These are phyloP conservation scores for Noctuana brunneofusca DNA, from an alignment of 2,888 invertebrate genomes.

Conservation along the genomic window DNA sequence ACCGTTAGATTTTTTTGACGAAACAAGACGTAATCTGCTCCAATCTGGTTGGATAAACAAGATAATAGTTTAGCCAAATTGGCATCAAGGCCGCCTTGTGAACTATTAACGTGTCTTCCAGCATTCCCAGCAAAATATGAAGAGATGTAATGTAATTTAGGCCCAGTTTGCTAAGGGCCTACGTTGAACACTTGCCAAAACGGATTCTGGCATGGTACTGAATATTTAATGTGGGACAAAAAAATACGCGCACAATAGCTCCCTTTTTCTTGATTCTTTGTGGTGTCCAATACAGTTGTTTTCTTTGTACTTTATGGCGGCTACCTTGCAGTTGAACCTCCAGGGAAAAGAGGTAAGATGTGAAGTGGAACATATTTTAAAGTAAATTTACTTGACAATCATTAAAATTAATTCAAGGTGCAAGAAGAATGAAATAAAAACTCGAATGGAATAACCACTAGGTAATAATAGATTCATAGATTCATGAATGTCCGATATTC, in stretches of 20 bases:
- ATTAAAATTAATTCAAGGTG: too few species aligned
- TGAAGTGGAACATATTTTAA: too few species aligned
- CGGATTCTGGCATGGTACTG: neutral
- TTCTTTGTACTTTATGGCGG: neutral
- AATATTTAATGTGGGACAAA: conserved; percentile 1
- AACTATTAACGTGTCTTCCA: neutral
- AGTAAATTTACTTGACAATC: too few species aligned
- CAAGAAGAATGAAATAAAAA: too few species aligned
- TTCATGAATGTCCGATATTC: too few species aligned
- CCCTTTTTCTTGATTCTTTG: neutral
- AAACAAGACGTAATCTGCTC: neutral
- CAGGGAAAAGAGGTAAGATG: neutral
- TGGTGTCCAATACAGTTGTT: neutral
- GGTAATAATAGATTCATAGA: too few species aligned
- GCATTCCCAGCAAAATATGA: neutral
- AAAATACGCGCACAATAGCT: neutral
- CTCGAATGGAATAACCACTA: too few species aligned
- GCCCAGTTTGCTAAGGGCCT: neutral
- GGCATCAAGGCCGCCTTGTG: neutral
- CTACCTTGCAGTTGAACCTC: neutral
- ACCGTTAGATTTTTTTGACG: too few species aligned
- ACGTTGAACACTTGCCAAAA: conserved; percentile 1
- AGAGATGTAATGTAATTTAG: neutral
- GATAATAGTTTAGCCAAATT: neutral
- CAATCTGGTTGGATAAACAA: neutral